Evolutionary conservation across 2,113 vertebrate species (phyloP).

Genomic region (Chaetura pelagica): DNA sequence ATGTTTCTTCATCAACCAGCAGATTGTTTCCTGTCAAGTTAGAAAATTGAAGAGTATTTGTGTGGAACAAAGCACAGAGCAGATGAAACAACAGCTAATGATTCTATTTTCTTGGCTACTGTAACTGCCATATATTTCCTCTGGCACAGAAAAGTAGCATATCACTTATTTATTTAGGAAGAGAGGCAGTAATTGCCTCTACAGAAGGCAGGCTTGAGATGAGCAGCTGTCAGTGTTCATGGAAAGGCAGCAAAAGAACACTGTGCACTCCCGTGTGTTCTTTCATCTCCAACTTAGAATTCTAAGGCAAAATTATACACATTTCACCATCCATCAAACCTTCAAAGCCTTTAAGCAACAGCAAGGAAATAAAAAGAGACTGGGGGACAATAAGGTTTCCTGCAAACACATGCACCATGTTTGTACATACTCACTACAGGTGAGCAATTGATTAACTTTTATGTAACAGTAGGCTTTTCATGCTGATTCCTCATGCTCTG

Average conservation of each 20-base stretch:
- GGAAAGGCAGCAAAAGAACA: background rate
- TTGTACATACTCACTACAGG: background rate
- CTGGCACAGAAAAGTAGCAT: background rate
- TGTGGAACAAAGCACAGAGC: background rate
- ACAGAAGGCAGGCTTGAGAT: background rate
- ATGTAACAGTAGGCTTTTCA: background rate
- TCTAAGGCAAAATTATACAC: background rate
- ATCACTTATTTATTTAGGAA: background rate
- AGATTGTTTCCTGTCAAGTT: background rate
- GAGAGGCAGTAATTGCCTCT: background rate
- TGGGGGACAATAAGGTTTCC: background rate
- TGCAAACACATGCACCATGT: rapidly evolving
- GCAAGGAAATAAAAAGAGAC: background rate
- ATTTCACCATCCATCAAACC: background rate
- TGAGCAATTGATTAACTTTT: background rate
- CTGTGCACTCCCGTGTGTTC: background rate
- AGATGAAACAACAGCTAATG: background rate
- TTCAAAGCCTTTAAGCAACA: background rate
- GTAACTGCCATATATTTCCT: background rate
- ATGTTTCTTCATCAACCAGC: background rate
- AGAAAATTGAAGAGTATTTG: background rate
- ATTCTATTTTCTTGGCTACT: background rate
- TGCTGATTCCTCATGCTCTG: background rate
- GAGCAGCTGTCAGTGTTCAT: background rate
- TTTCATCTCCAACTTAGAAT: background rate